Percentiles rank a stretch among this genome's conserved stretches.
Conservation (phyloP, 2,888 invertebrate species). For the Xestobium rufovillosum region DNA sequence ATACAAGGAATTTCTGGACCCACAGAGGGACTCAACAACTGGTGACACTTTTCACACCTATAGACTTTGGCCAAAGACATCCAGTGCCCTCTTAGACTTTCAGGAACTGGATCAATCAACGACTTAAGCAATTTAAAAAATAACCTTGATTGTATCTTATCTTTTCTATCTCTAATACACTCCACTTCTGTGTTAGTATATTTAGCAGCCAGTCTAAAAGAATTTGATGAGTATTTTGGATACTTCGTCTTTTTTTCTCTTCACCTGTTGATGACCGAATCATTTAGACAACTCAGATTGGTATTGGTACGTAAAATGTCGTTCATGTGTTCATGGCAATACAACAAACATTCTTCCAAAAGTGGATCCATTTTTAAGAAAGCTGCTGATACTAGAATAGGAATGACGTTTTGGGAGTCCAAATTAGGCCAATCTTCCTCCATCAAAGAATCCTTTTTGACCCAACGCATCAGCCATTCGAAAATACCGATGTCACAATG, state of each 20-base stretch:
- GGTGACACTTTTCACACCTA: slow-evolving; percentile 68
- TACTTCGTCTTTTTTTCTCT: neutral
- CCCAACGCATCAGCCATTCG: slow-evolving; percentile 95
- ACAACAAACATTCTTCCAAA: slow-evolving; percentile 76
- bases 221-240: too few relatives aligned
- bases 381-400: slow-evolving; percentile 88
- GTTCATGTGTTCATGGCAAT: slow-evolving; percentile 79
- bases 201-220: slow-evolving; percentile 68
- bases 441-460: slow-evolving; percentile 65
- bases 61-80: slow-evolving; percentile 71
- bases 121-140: slow-evolving; percentile 77
- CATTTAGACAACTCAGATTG: slow-evolving; percentile 83
- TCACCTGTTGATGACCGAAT: slow-evolving; percentile 57
- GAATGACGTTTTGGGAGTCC: slow-evolving; percentile 80
- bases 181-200: slow-evolving; percentile 86
- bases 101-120: slow-evolving; percentile 66
- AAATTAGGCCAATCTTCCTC: slow-evolving; percentile 62
- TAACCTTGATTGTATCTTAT: slow-evolving; percentile 77
- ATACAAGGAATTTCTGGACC: slow-evolving; percentile 66
- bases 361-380: slow-evolving; percentile 92
- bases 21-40: slow-evolving; percentile 62
- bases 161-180: slow-evolving; percentile 75
- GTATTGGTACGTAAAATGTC: slow-evolving; percentile 80
- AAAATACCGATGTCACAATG: slow-evolving; percentile 95
- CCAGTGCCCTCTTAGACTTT: slow-evolving; percentile 72